These are phyloP conservation scores for Zaprionus tsacasi DNA, from an alignment of 1,140 invertebrate genomes.

Conservation along the genomic window DNA sequence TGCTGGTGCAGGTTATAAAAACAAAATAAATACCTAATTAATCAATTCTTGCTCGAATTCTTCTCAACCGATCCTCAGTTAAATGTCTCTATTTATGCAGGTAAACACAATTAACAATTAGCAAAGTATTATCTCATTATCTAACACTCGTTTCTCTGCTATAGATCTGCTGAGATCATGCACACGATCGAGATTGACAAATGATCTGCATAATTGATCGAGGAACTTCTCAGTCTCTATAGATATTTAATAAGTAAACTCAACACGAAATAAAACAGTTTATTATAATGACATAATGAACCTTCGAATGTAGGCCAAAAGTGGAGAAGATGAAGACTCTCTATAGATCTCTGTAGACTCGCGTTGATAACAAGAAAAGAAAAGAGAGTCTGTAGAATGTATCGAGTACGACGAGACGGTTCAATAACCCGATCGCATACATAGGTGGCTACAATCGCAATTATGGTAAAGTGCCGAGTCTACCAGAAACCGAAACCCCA, in stretches of 20 bases:
- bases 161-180: slow-evolving; percentile 9
- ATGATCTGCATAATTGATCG: slow-evolving; percentile 40
- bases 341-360: neutral
- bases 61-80: neutral
- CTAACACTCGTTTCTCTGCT: slow-evolving; percentile 4
- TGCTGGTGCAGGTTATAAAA: too few relatives aligned
- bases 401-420: neutral
- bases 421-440: slow-evolving; percentile 4
- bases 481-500: neutral
- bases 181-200: slow-evolving; percentile 19
- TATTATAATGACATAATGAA: slow-evolving; percentile 31
- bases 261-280: slow-evolving; percentile 10
- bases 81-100: slow-evolving; percentile 22
- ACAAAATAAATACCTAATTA: neutral
- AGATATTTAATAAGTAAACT: neutral
- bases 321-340: neutral
- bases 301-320: slow-evolving; percentile 40
- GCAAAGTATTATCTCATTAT: slow-evolving; percentile 16
- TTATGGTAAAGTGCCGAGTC: neutral
- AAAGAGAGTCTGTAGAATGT: neutral
- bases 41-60: neutral
- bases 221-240: neutral
- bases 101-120: slow-evolving; percentile 9
- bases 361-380: neutral
- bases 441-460: neutral